Percentiles rank a stretch among this genome's conserved stretches.
These are phyloP conservation scores for Lepidostoma basale DNA, from an alignment of 1,140 invertebrate species.

Conservation along the genomic window DNA sequence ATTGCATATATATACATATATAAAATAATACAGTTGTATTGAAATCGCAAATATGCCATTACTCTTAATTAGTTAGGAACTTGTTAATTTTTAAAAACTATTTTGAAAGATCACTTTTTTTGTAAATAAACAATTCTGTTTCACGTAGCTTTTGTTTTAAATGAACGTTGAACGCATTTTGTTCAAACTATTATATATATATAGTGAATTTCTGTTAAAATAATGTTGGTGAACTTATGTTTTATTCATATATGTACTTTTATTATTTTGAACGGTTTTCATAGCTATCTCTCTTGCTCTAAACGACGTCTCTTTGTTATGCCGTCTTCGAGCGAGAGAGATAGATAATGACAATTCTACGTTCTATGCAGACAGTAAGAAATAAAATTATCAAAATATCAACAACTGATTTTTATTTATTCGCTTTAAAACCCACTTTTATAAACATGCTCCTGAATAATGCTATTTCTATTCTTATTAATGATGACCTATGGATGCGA, in stretches of 20 bases:
- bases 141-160: constrained; percentile 24
- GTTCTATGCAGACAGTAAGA: constrained; percentile 14
- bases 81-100: constrained; percentile 33
- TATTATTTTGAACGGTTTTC: constrained; percentile 6
- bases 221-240: neutral
- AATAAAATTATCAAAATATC: constrained; percentile 24
- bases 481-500: no score
- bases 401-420: constrained; percentile 1
- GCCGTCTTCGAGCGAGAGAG: no score
- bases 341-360: neutral
- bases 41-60: constrained; percentile 38
- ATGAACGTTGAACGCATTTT: constrained; percentile 20
- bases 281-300: neutral
- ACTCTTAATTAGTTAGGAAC: constrained; percentile 36
- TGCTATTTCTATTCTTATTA: no score
- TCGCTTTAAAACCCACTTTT: neutral
- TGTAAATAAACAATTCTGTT: constrained; percentile 35
- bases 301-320: neutral
- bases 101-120: constrained; percentile 31
- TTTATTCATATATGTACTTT: constrained; percentile 28
- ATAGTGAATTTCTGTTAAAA: constrained; percentile 27
- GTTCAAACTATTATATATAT: constrained; percentile 26
- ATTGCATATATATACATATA: no score
- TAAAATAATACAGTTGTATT: constrained; percentile 7
- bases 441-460: no score